phyloP scores from a whole-genome alignment of 2,113 vertebrate species.

The Corapipo altera region DNA sequence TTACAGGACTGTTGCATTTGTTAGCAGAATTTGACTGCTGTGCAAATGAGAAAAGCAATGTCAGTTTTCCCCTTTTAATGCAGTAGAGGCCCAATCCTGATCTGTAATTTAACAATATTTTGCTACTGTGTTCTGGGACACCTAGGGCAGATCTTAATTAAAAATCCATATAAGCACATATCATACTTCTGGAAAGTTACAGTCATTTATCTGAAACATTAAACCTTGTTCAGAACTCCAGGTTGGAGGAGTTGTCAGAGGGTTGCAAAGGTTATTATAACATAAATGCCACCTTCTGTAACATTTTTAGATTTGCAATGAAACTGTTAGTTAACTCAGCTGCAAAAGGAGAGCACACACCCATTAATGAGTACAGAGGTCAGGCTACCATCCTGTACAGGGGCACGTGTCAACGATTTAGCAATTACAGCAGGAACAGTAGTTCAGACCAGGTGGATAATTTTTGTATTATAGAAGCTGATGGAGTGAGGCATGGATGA shows the following conservation, averaged over 20 bases:
- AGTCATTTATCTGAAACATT: neutral
- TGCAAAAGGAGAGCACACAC: neutral
- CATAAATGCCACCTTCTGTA: neutral
- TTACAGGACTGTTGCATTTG: neutral
- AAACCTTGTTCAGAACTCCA: neutral
- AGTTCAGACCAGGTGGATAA: slow-evolving; percentile 18
- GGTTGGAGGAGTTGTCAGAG: neutral
- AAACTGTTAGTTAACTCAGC: slow-evolving; percentile 9
- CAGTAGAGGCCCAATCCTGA: neutral
- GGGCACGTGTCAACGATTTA: slow-evolving; percentile 40
- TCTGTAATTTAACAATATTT: neutral
- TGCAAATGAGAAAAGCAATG: neutral
- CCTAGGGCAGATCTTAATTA: neutral
- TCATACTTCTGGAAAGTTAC: neutral
- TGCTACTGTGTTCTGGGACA: neutral
- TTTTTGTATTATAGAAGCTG: slow-evolving; percentile 25
- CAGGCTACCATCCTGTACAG: neutral
- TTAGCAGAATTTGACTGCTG: neutral
- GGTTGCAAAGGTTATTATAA: slow-evolving; percentile 39
- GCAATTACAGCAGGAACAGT: slow-evolving; percentile 37
- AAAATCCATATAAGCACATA: neutral
- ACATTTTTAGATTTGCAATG: slow-evolving; percentile 15
- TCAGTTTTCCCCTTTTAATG: neutral
- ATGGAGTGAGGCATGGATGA: neutral
- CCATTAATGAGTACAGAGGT: slow-evolving; percentile 15